These are phyloP conservation scores for Ernsta delagoae DNA, from an alignment of 2,888 invertebrate genomes.

Conservation along the genomic window DNA sequence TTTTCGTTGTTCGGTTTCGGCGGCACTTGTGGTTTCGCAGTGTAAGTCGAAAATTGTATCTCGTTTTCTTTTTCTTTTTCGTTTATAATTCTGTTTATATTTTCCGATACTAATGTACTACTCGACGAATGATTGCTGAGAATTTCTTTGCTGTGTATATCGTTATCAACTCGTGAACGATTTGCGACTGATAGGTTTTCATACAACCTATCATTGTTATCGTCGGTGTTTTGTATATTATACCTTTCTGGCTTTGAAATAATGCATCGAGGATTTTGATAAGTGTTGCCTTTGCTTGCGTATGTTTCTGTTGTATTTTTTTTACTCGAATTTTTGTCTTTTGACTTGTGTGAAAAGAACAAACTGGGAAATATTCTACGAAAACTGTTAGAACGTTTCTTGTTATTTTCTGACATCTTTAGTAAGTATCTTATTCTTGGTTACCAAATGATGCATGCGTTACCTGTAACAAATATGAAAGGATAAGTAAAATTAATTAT, in stretches of 20 bases:
- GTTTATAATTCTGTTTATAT: slow-evolving; percentile 50
- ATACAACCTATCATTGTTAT: slow-evolving; percentile 66
- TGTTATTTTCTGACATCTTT: slow-evolving; percentile 66
- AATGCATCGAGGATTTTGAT: slow-evolving; percentile 63
- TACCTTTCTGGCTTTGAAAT: slow-evolving; percentile 54
- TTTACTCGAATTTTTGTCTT: slow-evolving; percentile 60
- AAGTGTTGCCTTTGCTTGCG: slow-evolving; percentile 59
- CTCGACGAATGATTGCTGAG: slow-evolving; percentile 69
- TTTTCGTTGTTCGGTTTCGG: slow-evolving; percentile 60
- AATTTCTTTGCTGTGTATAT: slow-evolving; percentile 52
- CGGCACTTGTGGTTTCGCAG: slow-evolving; percentile 56
- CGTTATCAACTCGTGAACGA: slow-evolving; percentile 49
- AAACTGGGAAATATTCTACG: slow-evolving; percentile 70
- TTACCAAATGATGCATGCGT: background rate
- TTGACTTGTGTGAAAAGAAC: slow-evolving; percentile 68
- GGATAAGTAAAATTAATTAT: background rate
- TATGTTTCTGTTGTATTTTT: slow-evolving; percentile 46
- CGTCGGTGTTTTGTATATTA: slow-evolving; percentile 42
- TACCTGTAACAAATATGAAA: slow-evolving; percentile 47
- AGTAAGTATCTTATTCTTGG: background rate
- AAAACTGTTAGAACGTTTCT: slow-evolving; percentile 70
- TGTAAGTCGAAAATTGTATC: slow-evolving; percentile 49
- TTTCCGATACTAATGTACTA: slow-evolving; percentile 74
- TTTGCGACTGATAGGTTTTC: slow-evolving; percentile 65
- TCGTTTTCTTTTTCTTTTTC: slow-evolving; percentile 40